phyloP scores from a whole-genome alignment of 2,113 vertebrate genomes.

The Clarias batrachus region DNA sequence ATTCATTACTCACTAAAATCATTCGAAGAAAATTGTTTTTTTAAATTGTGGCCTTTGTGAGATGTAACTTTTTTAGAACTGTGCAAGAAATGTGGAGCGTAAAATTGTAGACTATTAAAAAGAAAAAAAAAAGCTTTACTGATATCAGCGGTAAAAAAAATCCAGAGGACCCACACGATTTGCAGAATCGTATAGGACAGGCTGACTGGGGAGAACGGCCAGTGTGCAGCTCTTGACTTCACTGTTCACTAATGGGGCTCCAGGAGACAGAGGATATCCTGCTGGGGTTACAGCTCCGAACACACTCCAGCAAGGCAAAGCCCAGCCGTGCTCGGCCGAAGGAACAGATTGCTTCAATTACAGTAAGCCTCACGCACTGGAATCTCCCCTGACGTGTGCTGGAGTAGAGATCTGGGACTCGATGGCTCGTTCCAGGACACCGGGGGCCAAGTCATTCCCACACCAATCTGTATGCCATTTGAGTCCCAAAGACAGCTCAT shows the following conservation, averaged over 20 bases:
- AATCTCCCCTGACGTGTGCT: conserved; percentile 65
- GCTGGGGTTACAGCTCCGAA: conserved; percentile 68
- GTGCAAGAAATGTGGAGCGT: conserved; percentile 14
- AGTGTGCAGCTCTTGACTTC: conserved; percentile 51
- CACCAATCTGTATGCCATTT: conserved; percentile 70
- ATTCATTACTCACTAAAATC: conserved; percentile 10
- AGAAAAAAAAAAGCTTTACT: conserved; percentile 21
- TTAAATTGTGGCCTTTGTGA: background rate
- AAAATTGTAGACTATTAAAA: background rate
- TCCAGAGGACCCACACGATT: conserved; percentile 37
- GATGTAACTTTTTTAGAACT: conserved; percentile 19
- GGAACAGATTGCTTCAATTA: conserved; percentile 75
- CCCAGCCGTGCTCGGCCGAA: conserved; percentile 59
- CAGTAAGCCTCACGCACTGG: conserved; percentile 63
- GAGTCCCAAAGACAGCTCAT: conserved; percentile 63
- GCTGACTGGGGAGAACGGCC: conserved; percentile 35
- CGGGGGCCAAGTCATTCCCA: conserved; percentile 60
- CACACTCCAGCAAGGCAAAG: conserved; percentile 54
- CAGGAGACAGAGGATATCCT: conserved; percentile 65
- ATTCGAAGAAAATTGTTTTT: background rate
- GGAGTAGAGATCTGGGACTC: conserved; percentile 66
- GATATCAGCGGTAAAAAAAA: conserved; percentile 28
- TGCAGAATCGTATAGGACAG: conserved; percentile 16
- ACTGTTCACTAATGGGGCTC: conserved; percentile 53
- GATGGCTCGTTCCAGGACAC: conserved; percentile 61